Conservation (phyloP, 2,888 invertebrate genomes). For the Odontocerum albicorne region DNA sequence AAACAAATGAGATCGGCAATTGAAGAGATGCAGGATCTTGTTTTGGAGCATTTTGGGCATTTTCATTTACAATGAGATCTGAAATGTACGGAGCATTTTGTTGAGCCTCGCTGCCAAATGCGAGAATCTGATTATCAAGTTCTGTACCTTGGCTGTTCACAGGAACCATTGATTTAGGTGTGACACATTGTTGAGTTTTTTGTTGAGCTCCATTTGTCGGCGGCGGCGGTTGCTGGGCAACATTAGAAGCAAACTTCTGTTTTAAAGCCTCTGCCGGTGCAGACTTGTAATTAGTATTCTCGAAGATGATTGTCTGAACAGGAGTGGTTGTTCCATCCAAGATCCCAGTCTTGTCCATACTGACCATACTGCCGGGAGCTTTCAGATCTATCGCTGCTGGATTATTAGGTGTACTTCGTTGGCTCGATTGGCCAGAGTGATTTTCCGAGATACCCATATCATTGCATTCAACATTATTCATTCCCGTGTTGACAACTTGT, state of each 20-base stretch:
- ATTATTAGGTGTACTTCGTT: slow-evolving; percentile 53
- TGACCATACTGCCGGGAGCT: slow-evolving; percentile 40
- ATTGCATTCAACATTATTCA: slow-evolving; percentile 38
- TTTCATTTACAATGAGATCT: slow-evolving; percentile 51
- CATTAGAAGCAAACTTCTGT: slow-evolving; percentile 59
- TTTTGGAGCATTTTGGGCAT: slow-evolving; percentile 45
- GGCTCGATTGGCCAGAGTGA: slow-evolving; percentile 52
- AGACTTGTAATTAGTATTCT: slow-evolving; percentile 87
- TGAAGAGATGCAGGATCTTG: slow-evolving; percentile 53
- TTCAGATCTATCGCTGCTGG: slow-evolving; percentile 46
- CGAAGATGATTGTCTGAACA: slow-evolving; percentile 87
- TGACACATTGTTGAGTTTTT: slow-evolving; percentile 39
- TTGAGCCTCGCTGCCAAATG: slow-evolving; percentile 53
- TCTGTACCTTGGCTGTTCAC: slow-evolving; percentile 45
- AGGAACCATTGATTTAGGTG: slow-evolving; percentile 28
- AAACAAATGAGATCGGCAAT: slow-evolving; percentile 69
- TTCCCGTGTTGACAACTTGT: slow-evolving; percentile 36
- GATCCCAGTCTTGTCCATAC: slow-evolving; percentile 58
- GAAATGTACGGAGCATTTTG: slow-evolving; percentile 51
- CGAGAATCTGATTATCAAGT: slow-evolving; percentile 50
- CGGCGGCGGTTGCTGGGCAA: slow-evolving; percentile 50
- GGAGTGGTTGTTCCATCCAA: slow-evolving; percentile 77
- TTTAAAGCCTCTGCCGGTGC: slow-evolving; percentile 67
- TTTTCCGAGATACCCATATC: slow-evolving; percentile 40
- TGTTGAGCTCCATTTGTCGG: slow-evolving; percentile 39